phyloP scores from a whole-genome alignment of 2,888 invertebrate genomes.

The Machimus rusticus region DNA sequence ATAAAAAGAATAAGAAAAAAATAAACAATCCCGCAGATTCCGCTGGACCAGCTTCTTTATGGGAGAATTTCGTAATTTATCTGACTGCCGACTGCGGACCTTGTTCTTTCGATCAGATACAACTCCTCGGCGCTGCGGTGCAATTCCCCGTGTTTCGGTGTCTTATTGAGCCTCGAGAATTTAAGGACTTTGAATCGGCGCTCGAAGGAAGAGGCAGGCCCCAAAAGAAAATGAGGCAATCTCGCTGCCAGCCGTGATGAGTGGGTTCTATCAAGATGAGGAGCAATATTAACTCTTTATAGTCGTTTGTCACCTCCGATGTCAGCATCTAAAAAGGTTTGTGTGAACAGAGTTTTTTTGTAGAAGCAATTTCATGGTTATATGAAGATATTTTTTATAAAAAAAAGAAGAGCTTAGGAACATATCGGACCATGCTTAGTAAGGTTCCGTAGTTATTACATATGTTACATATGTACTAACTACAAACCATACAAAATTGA shows the following conservation, averaged over 20 bases:
- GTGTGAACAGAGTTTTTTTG: background rate
- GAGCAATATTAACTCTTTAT: background rate
- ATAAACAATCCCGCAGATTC: background rate
- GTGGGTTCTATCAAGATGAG: background rate
- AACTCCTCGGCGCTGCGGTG: background rate
- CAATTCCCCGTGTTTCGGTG: background rate
- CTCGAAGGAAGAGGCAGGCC: background rate
- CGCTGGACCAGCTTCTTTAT: background rate
- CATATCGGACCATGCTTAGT: too few relatives aligned
- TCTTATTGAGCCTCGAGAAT: background rate
- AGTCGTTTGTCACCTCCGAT: background rate
- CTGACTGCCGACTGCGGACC: background rate
- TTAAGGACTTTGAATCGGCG: background rate
- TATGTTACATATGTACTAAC: too few relatives aligned
- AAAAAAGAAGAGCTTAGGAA: too few relatives aligned
- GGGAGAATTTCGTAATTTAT: background rate
- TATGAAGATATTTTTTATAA: too few relatives aligned
- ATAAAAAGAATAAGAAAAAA: background rate
- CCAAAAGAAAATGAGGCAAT: background rate
- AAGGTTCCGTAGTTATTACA: too few relatives aligned
- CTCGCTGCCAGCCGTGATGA: background rate
- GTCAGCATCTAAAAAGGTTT: background rate
- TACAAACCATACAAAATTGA: too few relatives aligned
- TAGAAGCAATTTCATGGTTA: background rate
- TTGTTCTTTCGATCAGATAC: background rate